A percentile compares a stretch with the other conserved stretches of the same genome.
These are phyloP conservation scores for Nipponacmea schrenckii DNA, from an alignment of 2,888 invertebrate species.

Conservation along the genomic window DNA sequence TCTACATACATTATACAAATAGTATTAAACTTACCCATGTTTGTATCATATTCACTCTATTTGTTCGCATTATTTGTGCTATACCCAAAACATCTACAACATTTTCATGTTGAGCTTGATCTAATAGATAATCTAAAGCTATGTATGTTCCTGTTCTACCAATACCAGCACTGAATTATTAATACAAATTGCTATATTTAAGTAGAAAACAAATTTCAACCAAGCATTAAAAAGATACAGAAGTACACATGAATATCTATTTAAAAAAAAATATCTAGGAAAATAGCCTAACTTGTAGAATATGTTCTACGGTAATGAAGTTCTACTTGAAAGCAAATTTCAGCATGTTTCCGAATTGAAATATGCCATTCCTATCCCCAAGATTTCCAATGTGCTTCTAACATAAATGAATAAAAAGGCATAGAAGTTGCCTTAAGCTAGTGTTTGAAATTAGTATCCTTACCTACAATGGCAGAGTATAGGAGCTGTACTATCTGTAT, in stretches of 20 bases:
- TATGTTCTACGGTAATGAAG: no score
- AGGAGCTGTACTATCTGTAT: slow-evolving; percentile 52
- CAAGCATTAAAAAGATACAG: neutral
- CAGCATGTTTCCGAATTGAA: no score
- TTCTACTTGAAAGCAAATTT: no score
- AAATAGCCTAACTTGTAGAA: no score
- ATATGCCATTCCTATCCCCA: no score
- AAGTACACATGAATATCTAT: neutral
- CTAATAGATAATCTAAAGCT: slow-evolving; percentile 62
- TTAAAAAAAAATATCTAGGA: no score
- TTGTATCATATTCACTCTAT: slow-evolving; percentile 67
- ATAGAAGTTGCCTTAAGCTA: no score
- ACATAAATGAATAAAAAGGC: no score
- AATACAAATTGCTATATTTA: neutral
- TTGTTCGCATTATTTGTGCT: slow-evolving; percentile 62
- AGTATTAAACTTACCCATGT: slow-evolving; percentile 53
- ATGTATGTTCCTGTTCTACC: slow-evolving; percentile 66
- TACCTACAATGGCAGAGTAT: slow-evolving; percentile 61
- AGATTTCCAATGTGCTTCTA: no score
- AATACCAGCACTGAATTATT: slow-evolving; percentile 63
- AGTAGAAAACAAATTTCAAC: neutral
- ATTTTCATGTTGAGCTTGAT: slow-evolving; percentile 61
- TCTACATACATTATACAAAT: neutral
- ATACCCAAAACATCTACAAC: slow-evolving; percentile 59
- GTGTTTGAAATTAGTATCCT: no score